These are phyloP conservation scores for Gnatocerus cornutus DNA, from an alignment of 2,888 invertebrate species.

Conservation along the genomic window DNA sequence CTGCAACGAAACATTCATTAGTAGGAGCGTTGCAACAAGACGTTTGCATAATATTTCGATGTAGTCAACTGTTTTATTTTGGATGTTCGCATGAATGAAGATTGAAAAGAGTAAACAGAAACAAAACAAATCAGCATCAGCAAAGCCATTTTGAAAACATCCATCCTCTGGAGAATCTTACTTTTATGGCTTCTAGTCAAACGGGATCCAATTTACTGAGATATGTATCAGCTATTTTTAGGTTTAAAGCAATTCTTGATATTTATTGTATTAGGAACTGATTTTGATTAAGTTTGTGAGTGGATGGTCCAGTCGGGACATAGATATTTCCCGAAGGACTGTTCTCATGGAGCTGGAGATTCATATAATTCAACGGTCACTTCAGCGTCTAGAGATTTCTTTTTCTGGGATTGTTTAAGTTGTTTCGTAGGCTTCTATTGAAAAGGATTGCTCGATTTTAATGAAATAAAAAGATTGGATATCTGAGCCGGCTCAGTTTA, in stretches of 20 bases:
- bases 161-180: constrained; percentile 23
- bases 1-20: constrained; percentile 55
- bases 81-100: constrained; percentile 12
- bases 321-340: constrained; percentile 33
- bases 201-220: constrained; percentile 34
- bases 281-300: constrained; percentile 41
- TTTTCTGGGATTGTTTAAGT: no score
- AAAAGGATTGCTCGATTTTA: no score
- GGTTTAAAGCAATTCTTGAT: constrained; percentile 36
- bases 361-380: constrained; percentile 23
- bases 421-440: no score
- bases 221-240: constrained; percentile 42
- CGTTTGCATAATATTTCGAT: neutral
- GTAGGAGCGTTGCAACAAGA: neutral
- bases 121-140: constrained; percentile 20
- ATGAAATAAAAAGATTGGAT: no score
- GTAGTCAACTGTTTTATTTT: neutral
- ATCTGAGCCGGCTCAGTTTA: no score
- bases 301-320: constrained; percentile 24
- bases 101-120: constrained; percentile 25
- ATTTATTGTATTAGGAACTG: constrained; percentile 43
- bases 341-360: neutral
- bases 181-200: constrained; percentile 29
- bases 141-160: constrained; percentile 15
- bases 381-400: constrained; percentile 1